phyloP scores from a whole-genome alignment of 2,888 invertebrate genomes.

The Cryptus armator region DNA sequence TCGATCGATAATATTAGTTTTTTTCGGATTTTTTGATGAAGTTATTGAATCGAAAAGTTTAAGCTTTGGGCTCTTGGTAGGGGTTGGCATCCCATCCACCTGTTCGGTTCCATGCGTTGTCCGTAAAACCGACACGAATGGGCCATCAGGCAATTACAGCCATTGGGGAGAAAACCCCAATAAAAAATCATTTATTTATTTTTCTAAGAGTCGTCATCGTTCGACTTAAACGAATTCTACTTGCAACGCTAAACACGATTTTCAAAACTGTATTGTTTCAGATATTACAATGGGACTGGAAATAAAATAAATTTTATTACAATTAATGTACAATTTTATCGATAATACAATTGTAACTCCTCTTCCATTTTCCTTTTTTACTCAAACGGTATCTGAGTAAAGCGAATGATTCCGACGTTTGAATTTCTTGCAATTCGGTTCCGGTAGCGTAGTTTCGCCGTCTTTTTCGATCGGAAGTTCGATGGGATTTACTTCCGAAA shows the following conservation, averaged over 20 bases:
- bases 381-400: conserved; percentile 79
- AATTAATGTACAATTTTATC: conserved; percentile 18
- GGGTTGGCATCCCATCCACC: conserved; percentile 88
- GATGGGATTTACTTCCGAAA: conserved; percentile 6
- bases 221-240: neutral
- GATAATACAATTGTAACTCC: neutral
- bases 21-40: neutral
- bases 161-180: conserved; percentile 86
- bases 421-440: conserved; percentile 83
- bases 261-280: conserved; percentile 55
- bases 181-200: conserved; percentile 82
- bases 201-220: neutral
- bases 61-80: conserved; percentile 84
- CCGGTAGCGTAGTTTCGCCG: conserved; percentile 45
- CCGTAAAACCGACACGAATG: conserved; percentile 37
- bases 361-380: neutral
- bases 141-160: conserved; percentile 78
- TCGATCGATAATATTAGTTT: neutral
- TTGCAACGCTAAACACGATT: conserved; percentile 19
- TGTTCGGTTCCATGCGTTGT: conserved; percentile 68
- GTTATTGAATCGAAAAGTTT: conserved; percentile 71
- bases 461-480: conserved; percentile 31
- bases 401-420: conserved; percentile 85
- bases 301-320: conserved; percentile 62
- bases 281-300: conserved; percentile 54